phyloP scores from a whole-genome alignment of 2,797 vertebrate genomes.

The Rhinoraja longicauda region DNA sequence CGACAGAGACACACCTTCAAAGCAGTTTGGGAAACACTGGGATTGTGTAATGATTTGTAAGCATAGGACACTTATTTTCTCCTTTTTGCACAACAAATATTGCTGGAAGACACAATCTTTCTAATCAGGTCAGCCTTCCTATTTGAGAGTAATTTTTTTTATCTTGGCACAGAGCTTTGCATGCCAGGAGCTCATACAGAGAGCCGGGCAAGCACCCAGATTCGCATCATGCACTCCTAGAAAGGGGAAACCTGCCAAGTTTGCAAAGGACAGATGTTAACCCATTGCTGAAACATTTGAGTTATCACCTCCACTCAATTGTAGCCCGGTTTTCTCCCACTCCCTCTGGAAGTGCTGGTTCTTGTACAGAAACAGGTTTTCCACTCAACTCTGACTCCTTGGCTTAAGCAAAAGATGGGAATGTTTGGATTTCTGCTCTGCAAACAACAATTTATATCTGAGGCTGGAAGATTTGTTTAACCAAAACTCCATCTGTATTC shows the following conservation, averaged over 20 bases:
- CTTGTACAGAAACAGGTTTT: not conserved
- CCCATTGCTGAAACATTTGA: not conserved
- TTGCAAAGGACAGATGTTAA: not conserved
- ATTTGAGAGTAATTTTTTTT: not conserved
- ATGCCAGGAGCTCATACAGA: not conserved
- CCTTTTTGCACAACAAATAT: not conserved
- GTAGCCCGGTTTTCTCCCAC: not conserved
- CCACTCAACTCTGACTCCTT: not conserved
- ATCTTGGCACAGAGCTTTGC: not conserved
- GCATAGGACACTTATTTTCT: not conserved
- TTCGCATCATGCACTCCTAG: not conserved
- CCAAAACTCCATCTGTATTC: too few species aligned
- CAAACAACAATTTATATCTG: too few species aligned
- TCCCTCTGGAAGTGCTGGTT: not conserved
- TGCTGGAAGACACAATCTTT: not conserved
- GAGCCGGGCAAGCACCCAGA: not conserved
- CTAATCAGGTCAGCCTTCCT: not conserved
- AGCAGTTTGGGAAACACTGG: not conserved
- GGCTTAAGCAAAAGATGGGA: too few species aligned
- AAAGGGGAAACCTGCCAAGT: not conserved
- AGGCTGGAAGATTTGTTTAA: too few species aligned
- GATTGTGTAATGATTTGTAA: not conserved
- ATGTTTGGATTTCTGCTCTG: too few species aligned
- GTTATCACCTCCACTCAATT: not conserved
- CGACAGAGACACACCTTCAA: not conserved